Evolutionary conservation across 2,888 invertebrate genomes (phyloP).

Genomic region (Rhagonycha fulva): DNA sequence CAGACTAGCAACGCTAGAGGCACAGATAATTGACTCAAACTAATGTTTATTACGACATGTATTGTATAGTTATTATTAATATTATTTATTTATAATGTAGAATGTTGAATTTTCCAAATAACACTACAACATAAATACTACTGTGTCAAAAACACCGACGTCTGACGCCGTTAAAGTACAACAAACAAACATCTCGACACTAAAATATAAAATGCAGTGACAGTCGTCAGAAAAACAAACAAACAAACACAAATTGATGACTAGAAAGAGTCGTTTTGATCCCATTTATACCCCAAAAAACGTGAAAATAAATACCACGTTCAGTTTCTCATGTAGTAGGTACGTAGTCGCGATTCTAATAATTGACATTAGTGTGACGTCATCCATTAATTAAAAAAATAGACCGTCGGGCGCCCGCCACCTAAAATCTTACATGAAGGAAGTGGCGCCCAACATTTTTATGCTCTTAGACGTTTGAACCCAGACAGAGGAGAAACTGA

Average conservation of each 20-base stretch:
- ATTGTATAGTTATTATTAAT: conserved; percentile 39
- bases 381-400: not conserved
- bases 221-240: not conserved
- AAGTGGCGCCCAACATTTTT: not conserved
- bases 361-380: not conserved
- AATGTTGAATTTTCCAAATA: conserved; percentile 47
- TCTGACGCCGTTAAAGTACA: conserved; percentile 17
- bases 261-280: not conserved
- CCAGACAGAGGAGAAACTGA: not conserved
- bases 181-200: not conserved
- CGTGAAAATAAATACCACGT: not conserved
- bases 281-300: not conserved
- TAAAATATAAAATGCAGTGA: not conserved
- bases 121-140: conserved; percentile 41
- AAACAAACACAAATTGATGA: not conserved
- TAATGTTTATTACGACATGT: conserved; percentile 58
- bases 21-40: conserved; percentile 68
- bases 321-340: not conserved
- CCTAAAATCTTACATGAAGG: no score
- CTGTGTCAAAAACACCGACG: conserved; percentile 39
- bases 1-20: conserved; percentile 58
- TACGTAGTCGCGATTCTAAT: not conserved
- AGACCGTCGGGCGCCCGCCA: not conserved
- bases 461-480: not conserved
- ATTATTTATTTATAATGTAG: conserved; percentile 30